A percentile compares a stretch with the other conserved stretches of the same genome.
Conservation (phyloP, 1,140 invertebrate species). For the Propsilocerus akamusi region DNA sequence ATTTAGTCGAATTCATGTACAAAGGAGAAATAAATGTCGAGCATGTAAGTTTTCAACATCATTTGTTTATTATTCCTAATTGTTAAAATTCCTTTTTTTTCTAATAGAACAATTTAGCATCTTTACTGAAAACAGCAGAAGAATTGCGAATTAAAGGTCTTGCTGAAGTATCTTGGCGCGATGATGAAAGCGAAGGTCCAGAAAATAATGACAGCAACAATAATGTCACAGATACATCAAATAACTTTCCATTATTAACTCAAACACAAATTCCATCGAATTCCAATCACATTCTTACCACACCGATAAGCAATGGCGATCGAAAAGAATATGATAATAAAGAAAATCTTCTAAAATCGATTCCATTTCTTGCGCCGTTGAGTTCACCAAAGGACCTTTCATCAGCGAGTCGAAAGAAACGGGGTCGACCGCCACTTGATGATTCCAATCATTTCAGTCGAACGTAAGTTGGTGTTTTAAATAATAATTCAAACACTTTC, state of each 20-base stretch:
- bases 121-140: slow-evolving; percentile 76
- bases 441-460: slow-evolving; percentile 27
- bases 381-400: slow-evolving; percentile 11
- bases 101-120: slow-evolving; percentile 55
- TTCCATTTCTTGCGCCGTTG: slow-evolving; percentile 9
- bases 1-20: slow-evolving; percentile 87
- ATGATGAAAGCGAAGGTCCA: slow-evolving; percentile 25
- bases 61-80: slow-evolving; percentile 3
- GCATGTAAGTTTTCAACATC: slow-evolving; percentile 44
- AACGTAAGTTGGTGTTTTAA: neutral
- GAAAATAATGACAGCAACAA: slow-evolving; percentile 2
- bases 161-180: slow-evolving; percentile 69
- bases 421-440: slow-evolving; percentile 42
- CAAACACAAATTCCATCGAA: too few species aligned
- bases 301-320: too few species aligned
- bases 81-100: neutral
- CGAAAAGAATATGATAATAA: slow-evolving; percentile 2
- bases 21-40: slow-evolving; percentile 90
- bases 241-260: slow-evolving; percentile 1
- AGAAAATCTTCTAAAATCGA: neutral
- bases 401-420: slow-evolving; percentile 25
- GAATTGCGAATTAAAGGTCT: slow-evolving; percentile 80
- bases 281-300: too few species aligned
- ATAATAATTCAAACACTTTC: neutral
- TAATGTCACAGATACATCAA: neutral